Percentiles rank a stretch among this genome's conserved stretches.
Conservation (phyloP, 2,113 vertebrate species). For the Stegastes partitus region DNA sequence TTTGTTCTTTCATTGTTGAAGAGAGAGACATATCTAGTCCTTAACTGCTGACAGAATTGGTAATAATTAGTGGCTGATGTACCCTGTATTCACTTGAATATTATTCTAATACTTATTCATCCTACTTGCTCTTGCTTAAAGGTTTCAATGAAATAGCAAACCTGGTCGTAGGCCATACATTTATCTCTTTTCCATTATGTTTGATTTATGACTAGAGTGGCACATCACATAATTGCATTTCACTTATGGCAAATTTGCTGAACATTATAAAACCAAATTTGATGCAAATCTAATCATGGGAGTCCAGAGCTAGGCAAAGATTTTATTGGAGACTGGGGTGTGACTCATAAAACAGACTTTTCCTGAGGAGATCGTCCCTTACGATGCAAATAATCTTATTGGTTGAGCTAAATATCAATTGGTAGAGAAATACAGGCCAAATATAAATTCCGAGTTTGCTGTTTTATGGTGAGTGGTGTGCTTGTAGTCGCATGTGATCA, state of each 20-base stretch:
- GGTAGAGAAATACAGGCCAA: slow-evolving; percentile 25
- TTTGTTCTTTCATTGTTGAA: background rate
- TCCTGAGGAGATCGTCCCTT: slow-evolving; percentile 1
- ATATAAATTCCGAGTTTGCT: slow-evolving; percentile 16
- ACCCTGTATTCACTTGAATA: background rate
- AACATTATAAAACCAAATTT: slow-evolving; percentile 38
- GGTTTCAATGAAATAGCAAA: background rate
- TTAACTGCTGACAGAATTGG: slow-evolving; percentile 1
- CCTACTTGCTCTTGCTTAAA: background rate
- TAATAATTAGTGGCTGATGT: background rate
- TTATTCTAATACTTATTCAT: slow-evolving; percentile 5
- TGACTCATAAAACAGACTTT: slow-evolving; percentile 20
- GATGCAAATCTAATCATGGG: slow-evolving; percentile 28
- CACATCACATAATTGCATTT: slow-evolving; percentile 24
- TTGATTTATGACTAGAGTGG: slow-evolving; percentile 23
- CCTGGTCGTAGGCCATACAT: background rate
- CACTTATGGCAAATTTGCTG: slow-evolving; percentile 28
- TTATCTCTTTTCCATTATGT: slow-evolving; percentile 6
- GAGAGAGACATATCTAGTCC: background rate
- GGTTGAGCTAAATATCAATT: slow-evolving; percentile 31
- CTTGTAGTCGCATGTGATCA: slow-evolving; percentile 26
- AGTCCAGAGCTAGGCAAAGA: slow-evolving; percentile 27
- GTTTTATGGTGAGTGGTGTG: slow-evolving; percentile 22
- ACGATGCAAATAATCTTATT: slow-evolving; percentile 19
- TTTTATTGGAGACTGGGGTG: slow-evolving; percentile 34